Base-by-base conservation (phyloP, 2,888 invertebrate species). In the Drosophila parthenogenetica region DNA sequence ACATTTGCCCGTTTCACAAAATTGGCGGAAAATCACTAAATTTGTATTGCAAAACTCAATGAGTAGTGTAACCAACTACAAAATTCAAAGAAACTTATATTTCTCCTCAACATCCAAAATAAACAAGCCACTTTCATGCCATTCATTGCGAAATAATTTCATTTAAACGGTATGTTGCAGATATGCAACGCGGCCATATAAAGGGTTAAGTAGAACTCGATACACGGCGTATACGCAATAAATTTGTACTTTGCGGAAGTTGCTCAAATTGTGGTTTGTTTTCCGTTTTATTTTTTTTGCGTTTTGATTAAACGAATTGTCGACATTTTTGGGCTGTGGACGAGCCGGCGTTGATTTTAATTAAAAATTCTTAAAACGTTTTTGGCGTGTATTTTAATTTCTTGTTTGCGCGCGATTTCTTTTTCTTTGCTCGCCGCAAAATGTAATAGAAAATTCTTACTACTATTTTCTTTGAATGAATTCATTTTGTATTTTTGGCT, bases 301-400 rank as follows among this genome's bases (percentile, higher is more conserved):
- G 55, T 73, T 63, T 69, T 82, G 77, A 85, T 87, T 79, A 77
- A 79, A 86, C 75, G 54, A 69, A 73, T 83, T 77, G 82, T 66
- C 51, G 58, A 48, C 59, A 48, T 53, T 67, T 65, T 58, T 50
- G 17, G 14, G 16, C 22, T 57, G 59, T 54, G 55, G 55, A 45
- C 57, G 32, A 32, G 29, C 29, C 75, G 60, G 40, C 75, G 60
- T 66, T 82, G 73, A 68, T 80, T 84, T 84, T 84, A 84, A 84
- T 84, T 84, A 85, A 83, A 85, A 85, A 85, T 85, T 85, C 84
- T 78, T 76, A 53, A 80, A 83, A 81, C 89, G 89, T 84, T 88
- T 79, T 42, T 50, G 65, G 66, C 60, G 63, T 74, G 81, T 79
- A 73, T 88, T 88, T 86, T 84, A 86, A 86, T 86, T 88, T 84